Percentiles rank a stretch among this genome's conserved stretches.
Evolutionary conservation across 2,888 invertebrate genomes (phyloP).

Genomic region (Epistrophe eligans): DNA sequence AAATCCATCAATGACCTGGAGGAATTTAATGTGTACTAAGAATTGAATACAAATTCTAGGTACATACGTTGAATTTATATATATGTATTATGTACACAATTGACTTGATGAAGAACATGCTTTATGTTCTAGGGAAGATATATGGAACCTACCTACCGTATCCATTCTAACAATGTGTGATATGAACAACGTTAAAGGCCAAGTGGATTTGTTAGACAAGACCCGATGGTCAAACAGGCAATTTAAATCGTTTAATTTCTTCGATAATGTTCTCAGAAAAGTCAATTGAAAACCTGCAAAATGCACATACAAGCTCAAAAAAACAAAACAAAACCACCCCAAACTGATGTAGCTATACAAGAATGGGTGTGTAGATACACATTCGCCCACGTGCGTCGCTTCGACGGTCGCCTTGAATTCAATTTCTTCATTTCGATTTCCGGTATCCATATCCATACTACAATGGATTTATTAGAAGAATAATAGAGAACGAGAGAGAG

Average conservation of each 20-base stretch:
- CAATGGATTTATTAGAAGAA: constrained; percentile 17
- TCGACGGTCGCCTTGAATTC: not conserved
- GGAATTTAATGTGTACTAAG: constrained; percentile 8
- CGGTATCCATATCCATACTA: constrained; percentile 12
- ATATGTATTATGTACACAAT: not conserved
- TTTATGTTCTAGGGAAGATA: no score
- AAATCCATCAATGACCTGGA: constrained; percentile 48
- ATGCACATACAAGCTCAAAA: not conserved
- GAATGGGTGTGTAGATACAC: not conserved
- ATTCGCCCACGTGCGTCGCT: not conserved
- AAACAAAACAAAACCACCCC: not conserved
- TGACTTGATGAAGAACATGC: constrained; percentile 12
- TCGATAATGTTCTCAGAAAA: not conserved
- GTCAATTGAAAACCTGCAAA: not conserved
- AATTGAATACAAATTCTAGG: constrained; percentile 39
- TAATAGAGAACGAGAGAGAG: not conserved
- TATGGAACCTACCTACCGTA: no score
- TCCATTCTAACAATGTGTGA: constrained; percentile 2
- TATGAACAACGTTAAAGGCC: not conserved
- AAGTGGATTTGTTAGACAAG: constrained; percentile 13
- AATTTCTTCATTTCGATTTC: constrained; percentile 31
- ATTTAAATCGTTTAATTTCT: constrained; percentile 12
- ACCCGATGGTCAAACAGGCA: constrained; percentile 15
- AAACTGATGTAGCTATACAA: not conserved
- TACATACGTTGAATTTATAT: not conserved